Evolutionary conservation across 2,113 vertebrate genomes (phyloP).

Genomic region (Barbus barbus): DNA sequence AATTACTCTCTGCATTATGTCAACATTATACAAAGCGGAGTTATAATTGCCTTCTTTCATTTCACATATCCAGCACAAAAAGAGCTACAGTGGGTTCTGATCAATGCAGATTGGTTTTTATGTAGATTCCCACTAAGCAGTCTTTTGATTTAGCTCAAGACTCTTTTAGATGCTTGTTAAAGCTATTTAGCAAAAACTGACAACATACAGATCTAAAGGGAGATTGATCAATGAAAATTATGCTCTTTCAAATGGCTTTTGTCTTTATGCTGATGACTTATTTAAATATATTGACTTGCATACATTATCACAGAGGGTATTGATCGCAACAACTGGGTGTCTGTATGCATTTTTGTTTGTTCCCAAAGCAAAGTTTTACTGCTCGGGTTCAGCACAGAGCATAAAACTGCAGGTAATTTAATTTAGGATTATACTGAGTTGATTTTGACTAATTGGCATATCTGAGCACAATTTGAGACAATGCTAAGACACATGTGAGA

Average conservation of each 20-base stretch:
- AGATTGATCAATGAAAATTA: constrained; percentile 27
- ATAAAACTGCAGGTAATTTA: no score
- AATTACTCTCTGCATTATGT: constrained; percentile 21
- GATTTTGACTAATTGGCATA: background rate
- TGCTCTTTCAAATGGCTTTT: constrained; percentile 14
- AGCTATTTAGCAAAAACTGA: background rate
- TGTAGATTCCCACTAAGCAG: constrained; percentile 1
- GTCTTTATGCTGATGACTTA: constrained; percentile 26
- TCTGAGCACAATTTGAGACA: background rate
- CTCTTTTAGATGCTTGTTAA: constrained; percentile 15
- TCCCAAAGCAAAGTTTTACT: background rate
- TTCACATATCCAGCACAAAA: constrained; percentile 19
- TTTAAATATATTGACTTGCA: constrained; percentile 51
- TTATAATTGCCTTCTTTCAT: constrained; percentile 27
- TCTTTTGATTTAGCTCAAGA: constrained; percentile 19
- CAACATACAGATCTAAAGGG: constrained; percentile 25
- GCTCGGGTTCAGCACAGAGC: background rate
- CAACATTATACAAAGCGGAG: background rate
- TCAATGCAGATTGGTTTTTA: background rate
- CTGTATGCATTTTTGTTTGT: background rate
- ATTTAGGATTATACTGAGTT: background rate
- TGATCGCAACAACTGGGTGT: constrained; percentile 15
- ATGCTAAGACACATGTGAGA: no score
- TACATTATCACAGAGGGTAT: constrained; percentile 42
- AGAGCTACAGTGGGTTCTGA: constrained; percentile 14